Conservation (phyloP, 2,113 vertebrate species). For the Odocoileus virginianus region DNA sequence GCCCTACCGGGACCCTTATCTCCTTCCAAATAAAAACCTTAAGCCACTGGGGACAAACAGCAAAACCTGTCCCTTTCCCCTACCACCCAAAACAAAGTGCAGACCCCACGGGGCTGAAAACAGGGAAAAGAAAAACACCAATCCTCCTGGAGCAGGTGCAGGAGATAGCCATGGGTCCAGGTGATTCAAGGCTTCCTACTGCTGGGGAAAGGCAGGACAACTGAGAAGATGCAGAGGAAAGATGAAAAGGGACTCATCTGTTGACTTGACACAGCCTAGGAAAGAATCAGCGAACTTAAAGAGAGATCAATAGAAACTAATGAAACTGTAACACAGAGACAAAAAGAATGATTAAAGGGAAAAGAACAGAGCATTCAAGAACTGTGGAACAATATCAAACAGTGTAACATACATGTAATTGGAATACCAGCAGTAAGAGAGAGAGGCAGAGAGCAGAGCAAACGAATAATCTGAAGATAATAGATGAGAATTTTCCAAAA, state of each 20-base stretch:
- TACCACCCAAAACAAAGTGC: not conserved
- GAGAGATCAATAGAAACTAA: not conserved
- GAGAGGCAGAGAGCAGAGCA: not conserved
- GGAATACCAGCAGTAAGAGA: not conserved
- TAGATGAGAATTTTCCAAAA: not conserved
- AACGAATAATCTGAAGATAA: not conserved
- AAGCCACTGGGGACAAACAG: not conserved
- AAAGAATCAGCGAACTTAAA: not conserved
- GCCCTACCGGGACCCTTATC: not conserved
- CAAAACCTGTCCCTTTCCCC: not conserved
- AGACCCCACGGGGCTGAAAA: not conserved
- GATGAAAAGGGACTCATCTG: not conserved
- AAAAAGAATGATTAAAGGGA: not conserved
- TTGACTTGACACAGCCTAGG: not conserved
- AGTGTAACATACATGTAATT: not conserved
- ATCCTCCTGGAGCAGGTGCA: not conserved
- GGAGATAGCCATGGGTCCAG: not conserved
- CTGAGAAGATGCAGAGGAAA: not conserved
- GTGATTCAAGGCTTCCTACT: not conserved
- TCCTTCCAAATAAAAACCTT: not conserved
- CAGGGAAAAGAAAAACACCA: not conserved
- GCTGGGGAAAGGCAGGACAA: not conserved
- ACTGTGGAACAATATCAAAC: not conserved
- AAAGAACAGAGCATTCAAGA: not conserved
- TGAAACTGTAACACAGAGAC: not conserved